Base-by-base conservation (phyloP, 2,888 invertebrate species). In the Tetragonisca angustula region DNA sequence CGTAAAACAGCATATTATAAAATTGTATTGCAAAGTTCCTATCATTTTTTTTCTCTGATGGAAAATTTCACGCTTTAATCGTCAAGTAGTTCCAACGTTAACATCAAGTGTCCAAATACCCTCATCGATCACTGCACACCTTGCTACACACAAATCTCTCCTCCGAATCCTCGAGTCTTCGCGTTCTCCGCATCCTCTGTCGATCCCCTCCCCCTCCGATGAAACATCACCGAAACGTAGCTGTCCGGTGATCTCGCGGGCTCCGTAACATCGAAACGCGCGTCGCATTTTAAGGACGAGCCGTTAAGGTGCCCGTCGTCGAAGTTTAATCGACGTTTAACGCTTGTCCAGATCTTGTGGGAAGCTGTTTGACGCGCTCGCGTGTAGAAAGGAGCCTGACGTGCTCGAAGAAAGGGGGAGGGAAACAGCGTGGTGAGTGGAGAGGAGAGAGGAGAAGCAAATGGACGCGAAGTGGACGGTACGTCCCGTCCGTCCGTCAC, bases 401-500 rank as follows among this genome's bases (percentile, higher is more conserved):
- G 56, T 2, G 78, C 69, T 88, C 64, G 81, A 59, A 59, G 71
- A 43, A 49, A 70, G 32, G 68, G 88, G 67, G 74, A 50, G 27
- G 9, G 19, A 19, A 2, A 27, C 5, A 15, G 24, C 52, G 65
- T 67, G 65, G 19, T 72, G 49, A 50, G 24, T 71, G 75, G 75
- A 74, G 73, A 1, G 19, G 80, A 75, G 79, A 83, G 77, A 73
- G 73, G 89, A 87, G 83, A 67, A 68, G 76, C 77, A 49, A 85
- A 75, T 72, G 92, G 91, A 90, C 92, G 90, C 92, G 91, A 91
- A 83, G 79, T 84, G 92, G 92, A 91, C 93, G 91, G 91, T 92
- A 91, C 91, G 92, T 91, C 88, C 84, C 75, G 56, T 24, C 61
- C 61, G 85, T 85, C 92, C 92, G 93, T 94, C 94, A 94, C 93